These are phyloP conservation scores for Glyphotaelius pellucidus DNA, from an alignment of 2,888 invertebrate genomes.

Conservation along the genomic window DNA sequence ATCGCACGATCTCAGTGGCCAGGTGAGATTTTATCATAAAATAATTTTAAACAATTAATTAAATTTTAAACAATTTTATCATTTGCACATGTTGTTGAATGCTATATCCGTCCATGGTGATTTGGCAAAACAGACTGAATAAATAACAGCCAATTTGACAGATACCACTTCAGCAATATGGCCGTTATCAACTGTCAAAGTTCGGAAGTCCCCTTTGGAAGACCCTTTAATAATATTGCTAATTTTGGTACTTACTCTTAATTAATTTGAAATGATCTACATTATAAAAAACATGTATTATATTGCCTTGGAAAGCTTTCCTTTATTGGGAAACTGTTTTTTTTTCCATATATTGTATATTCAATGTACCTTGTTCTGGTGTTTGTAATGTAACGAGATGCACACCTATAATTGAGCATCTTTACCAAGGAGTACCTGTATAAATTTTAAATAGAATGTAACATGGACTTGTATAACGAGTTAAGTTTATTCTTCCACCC, in stretches of 20 bases:
- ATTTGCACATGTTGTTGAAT: too few species aligned
- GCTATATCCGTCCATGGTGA: too few species aligned
- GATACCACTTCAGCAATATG: too few species aligned
- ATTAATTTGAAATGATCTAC: background rate
- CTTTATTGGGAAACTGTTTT: background rate
- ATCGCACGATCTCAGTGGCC: too few species aligned
- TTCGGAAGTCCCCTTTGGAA: too few species aligned
- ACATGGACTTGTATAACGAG: background rate
- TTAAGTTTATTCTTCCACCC: too few species aligned
- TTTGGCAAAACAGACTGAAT: too few species aligned
- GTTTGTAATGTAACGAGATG: background rate
- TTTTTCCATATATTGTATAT: background rate
- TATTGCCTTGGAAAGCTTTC: background rate
- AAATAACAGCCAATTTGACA: too few species aligned
- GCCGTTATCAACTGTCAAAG: too few species aligned
- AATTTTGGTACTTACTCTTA: background rate
- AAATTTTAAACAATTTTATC: too few species aligned
- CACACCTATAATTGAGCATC: background rate
- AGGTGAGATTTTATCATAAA: too few species aligned
- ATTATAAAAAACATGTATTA: background rate
- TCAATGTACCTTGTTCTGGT: background rate
- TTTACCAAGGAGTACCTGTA: background rate
- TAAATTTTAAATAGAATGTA: background rate
- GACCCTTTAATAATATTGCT: background rate
- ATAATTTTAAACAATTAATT: too few species aligned